phyloP scores from a whole-genome alignment of 2,113 vertebrate genomes.

The Oenanthe oenanthe region DNA sequence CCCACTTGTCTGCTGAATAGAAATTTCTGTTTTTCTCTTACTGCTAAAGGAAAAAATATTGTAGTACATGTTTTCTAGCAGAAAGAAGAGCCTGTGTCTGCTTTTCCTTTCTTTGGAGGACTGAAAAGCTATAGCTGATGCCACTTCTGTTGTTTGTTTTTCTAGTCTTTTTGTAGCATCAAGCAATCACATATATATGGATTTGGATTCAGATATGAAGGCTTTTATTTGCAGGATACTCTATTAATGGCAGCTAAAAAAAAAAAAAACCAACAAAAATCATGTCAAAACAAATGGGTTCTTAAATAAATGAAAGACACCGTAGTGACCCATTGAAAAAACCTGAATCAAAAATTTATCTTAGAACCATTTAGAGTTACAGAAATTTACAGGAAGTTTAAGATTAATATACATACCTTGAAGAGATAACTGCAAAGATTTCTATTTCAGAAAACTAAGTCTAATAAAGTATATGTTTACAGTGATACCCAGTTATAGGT shows the following conservation, averaged over 20 bases:
- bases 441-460: background rate
- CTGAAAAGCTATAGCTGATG: background rate
- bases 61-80: background rate
- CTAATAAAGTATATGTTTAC: background rate
- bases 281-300: background rate
- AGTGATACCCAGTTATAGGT: background rate
- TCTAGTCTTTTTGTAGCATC: background rate
- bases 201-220: background rate
- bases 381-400: background rate
- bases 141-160: background rate
- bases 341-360: accelerated
- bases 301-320: background rate
- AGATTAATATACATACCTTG: background rate
- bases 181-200: background rate
- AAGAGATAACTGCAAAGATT: background rate
- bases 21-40: background rate
- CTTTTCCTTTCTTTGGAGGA: background rate
- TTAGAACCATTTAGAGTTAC: background rate
- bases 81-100: background rate
- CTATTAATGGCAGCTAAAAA: background rate
- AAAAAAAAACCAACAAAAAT: background rate
- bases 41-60: background rate
- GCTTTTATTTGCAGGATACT: background rate
- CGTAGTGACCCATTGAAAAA: background rate
- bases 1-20: background rate